Evolutionary conservation across 2,888 invertebrate genomes (phyloP).

Genomic region (Pammene aurita): DNA sequence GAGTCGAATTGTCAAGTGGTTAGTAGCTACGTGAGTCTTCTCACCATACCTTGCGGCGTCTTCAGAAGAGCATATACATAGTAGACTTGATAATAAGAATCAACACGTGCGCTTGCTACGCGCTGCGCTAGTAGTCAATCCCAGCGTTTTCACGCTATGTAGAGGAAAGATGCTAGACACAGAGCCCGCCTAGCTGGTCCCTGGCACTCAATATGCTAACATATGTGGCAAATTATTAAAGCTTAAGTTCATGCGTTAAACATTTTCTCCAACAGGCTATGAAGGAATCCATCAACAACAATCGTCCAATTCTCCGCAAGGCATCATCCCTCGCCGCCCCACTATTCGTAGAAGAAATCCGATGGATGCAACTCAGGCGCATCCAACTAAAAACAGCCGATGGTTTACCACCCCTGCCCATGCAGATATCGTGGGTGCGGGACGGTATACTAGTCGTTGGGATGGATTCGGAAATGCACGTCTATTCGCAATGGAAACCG

Average conservation of each 20-base stretch:
- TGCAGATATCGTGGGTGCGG: slow-evolving; percentile 99
- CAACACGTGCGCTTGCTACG: no score
- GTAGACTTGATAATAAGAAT: no score
- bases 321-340: slow-evolving; percentile 96
- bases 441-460: slow-evolving; percentile 99
- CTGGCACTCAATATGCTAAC: no score
- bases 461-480: slow-evolving; percentile 99
- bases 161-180: no score
- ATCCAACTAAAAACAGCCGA: slow-evolving; percentile 97
- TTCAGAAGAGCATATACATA: no score
- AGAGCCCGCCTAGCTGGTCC: no score
- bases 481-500: slow-evolving; percentile 99
- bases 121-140: no score
- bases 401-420: slow-evolving; percentile 97
- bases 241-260: no score
- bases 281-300: slow-evolving; percentile 93
- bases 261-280: slow-evolving; percentile 81
- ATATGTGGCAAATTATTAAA: no score
- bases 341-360: slow-evolving; percentile 94
- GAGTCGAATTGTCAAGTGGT: slow-evolving; percentile 7
- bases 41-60: no score
- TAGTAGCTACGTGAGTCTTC: no score
- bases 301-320: slow-evolving; percentile 93
- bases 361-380: slow-evolving; percentile 97
- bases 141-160: no score